Evolutionary conservation across 2,888 invertebrate genomes (phyloP), one percentile per base, ranked within the genome.

Genomic region (Plagodis dolabraria): DNA sequence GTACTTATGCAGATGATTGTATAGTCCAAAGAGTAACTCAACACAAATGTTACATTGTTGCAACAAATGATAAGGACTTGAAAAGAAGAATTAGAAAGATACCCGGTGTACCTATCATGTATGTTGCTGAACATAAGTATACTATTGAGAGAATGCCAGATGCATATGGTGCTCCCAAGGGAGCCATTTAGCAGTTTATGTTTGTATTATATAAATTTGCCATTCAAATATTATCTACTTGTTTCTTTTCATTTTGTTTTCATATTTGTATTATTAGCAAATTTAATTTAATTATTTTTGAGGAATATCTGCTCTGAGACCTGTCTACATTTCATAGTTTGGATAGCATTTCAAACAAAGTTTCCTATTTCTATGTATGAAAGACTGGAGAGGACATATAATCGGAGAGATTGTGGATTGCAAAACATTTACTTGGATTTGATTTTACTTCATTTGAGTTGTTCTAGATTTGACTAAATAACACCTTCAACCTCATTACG

Each of bases 21-120:
- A 93, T 99, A 57, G 98, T 99, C 0, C 97, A 99, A 80, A 94
- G 99, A 75, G 97, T 99, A 0, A 98, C 96, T 5, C 98, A 99
- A 94, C 99, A 99, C 86, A 99, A 99, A 83, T 99, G 99, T 92
- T 99, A 99, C 84, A 99, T 99, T 77, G 99, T 99, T 38, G 99
- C 99, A 0, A 99, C 99, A 10, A 99, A 99, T 93, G 99, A 99
- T 87, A 99, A 97, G 86, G 99, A 99, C 85, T 93, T 99, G 63
- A 99, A 98, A 85, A 94, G 98, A 76, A 94, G 99, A 77, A 97
- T 99, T 68, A 93, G 99, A 57, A 99, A 99, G 92, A 97, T 99
- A 72, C 99, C 99, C 0, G 99, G 99, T 48, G 99, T 99, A 5
- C 99, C 99, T 0, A 99, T 99, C 64, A 99, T 99, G 99, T 99